Percentiles rank a stretch among this genome's conserved stretches.
Evolutionary conservation across 2,797 vertebrate genomes (phyloP).

Genomic region (Novumbra hubbsi): DNA sequence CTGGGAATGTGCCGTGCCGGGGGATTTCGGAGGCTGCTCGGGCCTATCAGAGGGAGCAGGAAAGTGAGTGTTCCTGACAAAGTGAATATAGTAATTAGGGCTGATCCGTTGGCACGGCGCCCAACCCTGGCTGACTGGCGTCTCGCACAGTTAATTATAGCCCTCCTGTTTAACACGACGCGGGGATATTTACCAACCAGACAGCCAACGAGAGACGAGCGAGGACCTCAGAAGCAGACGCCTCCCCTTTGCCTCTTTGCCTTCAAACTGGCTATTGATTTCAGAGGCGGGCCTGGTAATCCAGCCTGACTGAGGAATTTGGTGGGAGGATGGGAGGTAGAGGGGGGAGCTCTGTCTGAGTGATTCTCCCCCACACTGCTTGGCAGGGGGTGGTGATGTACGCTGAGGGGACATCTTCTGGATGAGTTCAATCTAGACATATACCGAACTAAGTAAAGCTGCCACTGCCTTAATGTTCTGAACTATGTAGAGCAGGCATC

Average conservation of each 20-base stretch:
- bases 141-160: slow-evolving; percentile 82
- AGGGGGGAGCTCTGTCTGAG: neutral
- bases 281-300: slow-evolving; percentile 38
- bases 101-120: slow-evolving; percentile 82
- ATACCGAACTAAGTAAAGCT: neutral
- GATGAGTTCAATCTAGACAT: neutral
- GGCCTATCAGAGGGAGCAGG: slow-evolving; percentile 76
- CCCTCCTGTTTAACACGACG: slow-evolving; percentile 65
- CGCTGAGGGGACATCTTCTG: neutral
- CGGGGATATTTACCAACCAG: slow-evolving; percentile 53
- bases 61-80: slow-evolving; percentile 83
- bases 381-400: slow-evolving; percentile 2
- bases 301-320: slow-evolving; percentile 37
- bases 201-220: slow-evolving; percentile 51
- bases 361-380: slow-evolving; percentile 3
- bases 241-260: slow-evolving; percentile 30
- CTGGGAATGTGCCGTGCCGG: slow-evolving; percentile 20
- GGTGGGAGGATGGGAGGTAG: slow-evolving; percentile 18
- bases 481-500: neutral
- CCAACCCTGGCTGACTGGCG: slow-evolving; percentile 73
- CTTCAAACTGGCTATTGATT: slow-evolving; percentile 47
- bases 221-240: slow-evolving; percentile 19
- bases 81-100: slow-evolving; percentile 84
- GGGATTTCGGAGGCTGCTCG: slow-evolving; percentile 63
- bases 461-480: neutral